Evolutionary conservation across 2,888 invertebrate genomes (phyloP).

Genomic region (Ectemnius lituratus): DNA sequence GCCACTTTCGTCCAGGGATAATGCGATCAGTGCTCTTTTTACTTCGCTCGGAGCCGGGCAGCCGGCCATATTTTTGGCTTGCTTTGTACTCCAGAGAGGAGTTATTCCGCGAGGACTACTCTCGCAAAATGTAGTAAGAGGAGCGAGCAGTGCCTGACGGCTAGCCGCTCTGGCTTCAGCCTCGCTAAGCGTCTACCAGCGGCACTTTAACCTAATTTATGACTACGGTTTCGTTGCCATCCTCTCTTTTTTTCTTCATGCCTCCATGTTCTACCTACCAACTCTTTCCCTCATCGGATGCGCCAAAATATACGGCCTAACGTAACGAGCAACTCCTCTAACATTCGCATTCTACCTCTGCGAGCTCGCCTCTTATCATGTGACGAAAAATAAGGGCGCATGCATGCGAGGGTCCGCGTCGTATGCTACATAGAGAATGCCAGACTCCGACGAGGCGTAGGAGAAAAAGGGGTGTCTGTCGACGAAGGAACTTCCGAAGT

Average conservation of each 20-base stretch:
- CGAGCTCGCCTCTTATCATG: slow-evolving; percentile 39
- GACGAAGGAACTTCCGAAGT: background rate
- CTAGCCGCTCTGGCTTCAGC: slow-evolving; percentile 53
- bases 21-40: slow-evolving; percentile 36
- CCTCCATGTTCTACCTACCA: slow-evolving; percentile 53
- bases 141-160: background rate
- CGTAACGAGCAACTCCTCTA: slow-evolving; percentile 26
- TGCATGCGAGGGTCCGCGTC: too few species aligned
- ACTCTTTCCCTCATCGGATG: slow-evolving; percentile 14
- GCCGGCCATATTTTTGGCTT: slow-evolving; percentile 59
- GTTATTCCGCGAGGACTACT: slow-evolving; percentile 44
- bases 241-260: slow-evolving; percentile 39
- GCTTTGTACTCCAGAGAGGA: slow-evolving; percentile 57
- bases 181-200: slow-evolving; percentile 1
- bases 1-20: slow-evolving; percentile 36
- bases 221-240: slow-evolving; percentile 65
- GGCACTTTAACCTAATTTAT: slow-evolving; percentile 73
- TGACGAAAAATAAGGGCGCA: slow-evolving; percentile 26
- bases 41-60: slow-evolving; percentile 17
- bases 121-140: slow-evolving; percentile 31
- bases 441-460: too few species aligned
- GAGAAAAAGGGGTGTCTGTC: too few species aligned
- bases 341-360: slow-evolving; percentile 49
- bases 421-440: too few species aligned
- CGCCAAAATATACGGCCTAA: slow-evolving; percentile 33